phyloP scores from a whole-genome alignment of 92 coral and sea anemone species.

The Actinostola sp. region DNA sequence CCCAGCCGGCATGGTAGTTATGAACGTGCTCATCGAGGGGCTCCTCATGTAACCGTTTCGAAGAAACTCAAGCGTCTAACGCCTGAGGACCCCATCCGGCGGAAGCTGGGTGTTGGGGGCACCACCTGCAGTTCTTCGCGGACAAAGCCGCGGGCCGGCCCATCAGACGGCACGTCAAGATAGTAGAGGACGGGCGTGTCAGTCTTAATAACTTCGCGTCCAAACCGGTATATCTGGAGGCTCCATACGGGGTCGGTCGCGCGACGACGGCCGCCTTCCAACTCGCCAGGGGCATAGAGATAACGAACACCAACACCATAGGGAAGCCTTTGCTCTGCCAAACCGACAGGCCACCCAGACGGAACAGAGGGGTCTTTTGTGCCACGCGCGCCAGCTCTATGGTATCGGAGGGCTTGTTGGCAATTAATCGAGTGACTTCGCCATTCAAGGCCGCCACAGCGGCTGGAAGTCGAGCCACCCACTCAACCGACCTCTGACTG shows the following conservation, averaged over 20 bases:
- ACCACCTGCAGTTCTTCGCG: conserved; percentile 2
- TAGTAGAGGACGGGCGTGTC: conserved; percentile 4
- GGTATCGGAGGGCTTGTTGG: too few species aligned
- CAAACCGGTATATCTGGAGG: background rate
- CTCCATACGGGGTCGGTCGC: conserved; percentile 31
- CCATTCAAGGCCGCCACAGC: too few species aligned
- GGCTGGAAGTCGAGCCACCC: conserved; percentile 34
- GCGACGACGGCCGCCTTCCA: conserved; percentile 14
- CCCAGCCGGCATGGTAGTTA: background rate
- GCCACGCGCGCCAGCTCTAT: too few species aligned
- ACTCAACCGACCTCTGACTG: too few species aligned
- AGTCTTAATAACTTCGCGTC: background rate
- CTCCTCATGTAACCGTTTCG: too few species aligned
- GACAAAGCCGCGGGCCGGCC: conserved; percentile 3
- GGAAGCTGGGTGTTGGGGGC: background rate
- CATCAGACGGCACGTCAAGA: background rate
- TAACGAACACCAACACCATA: background rate
- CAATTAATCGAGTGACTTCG: too few species aligned
- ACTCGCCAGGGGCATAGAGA: background rate
- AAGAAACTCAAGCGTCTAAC: too few species aligned
- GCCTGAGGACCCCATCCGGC: too few species aligned
- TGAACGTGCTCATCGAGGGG: background rate
- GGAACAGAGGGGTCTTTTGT: too few species aligned
- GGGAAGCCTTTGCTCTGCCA: background rate
- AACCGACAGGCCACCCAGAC: background rate